phyloP scores from a whole-genome alignment of 2,797 vertebrate genomes.

The Cottoperca gobio region DNA sequence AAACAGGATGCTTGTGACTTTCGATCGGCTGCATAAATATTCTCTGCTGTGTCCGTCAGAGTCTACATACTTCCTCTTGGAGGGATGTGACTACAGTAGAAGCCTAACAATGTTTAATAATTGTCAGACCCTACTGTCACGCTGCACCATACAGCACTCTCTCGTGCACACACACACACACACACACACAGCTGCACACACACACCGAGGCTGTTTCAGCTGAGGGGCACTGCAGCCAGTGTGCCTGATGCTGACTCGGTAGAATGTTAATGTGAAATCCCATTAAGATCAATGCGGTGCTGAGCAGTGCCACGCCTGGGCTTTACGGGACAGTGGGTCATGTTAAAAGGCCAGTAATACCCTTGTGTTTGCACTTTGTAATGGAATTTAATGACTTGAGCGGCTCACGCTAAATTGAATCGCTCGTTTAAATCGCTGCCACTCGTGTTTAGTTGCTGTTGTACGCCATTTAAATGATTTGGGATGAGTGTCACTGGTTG shows the following conservation, averaged over 20 bases:
- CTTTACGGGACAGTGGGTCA: slow-evolving; percentile 59
- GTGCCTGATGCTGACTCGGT: slow-evolving; percentile 70
- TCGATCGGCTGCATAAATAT: neutral
- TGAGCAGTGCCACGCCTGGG: slow-evolving; percentile 42
- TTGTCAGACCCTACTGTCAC: neutral
- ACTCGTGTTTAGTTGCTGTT: slow-evolving; percentile 42
- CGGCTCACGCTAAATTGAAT: slow-evolving; percentile 37
- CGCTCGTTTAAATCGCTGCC: slow-evolving; percentile 34
- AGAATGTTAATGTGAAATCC: slow-evolving; percentile 76
- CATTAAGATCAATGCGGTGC: slow-evolving; percentile 68
- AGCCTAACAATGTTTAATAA: neutral
- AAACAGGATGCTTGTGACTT: neutral
- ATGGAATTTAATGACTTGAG: slow-evolving; percentile 53
- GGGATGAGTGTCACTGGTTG: slow-evolving; percentile 1
- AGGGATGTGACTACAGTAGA: neutral
- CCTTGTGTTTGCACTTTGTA: slow-evolving; percentile 46
- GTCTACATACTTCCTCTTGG: neutral
- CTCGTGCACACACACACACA: neutral
- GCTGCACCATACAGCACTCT: neutral
- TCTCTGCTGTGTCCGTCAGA: neutral
- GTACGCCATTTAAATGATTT: slow-evolving; percentile 31
- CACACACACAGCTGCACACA: neutral
- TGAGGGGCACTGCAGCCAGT: slow-evolving; percentile 44
- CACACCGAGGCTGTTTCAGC: slow-evolving; percentile 26
- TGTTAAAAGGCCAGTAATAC: slow-evolving; percentile 54